These are phyloP conservation scores for Caenorhabditis latens DNA, from an alignment of 1,140 invertebrate genomes.

Conservation along the genomic window DNA sequence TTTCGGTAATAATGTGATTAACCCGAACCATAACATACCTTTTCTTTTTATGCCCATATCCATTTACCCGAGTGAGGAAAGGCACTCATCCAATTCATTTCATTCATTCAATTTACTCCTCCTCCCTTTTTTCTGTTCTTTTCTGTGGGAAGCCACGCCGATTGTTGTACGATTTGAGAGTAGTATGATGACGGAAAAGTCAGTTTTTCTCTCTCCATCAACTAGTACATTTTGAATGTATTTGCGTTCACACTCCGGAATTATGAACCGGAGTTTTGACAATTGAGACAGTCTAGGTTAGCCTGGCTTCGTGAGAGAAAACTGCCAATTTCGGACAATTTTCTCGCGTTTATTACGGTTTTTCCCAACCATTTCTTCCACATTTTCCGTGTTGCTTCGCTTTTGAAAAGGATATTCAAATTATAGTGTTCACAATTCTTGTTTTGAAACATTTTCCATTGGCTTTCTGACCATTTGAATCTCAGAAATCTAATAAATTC, in stretches of 20 bases:
- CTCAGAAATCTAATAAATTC: too few species aligned
- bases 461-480: too few species aligned
- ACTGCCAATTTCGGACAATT: conserved; percentile 27
- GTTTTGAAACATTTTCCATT: neutral
- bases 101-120: neutral
- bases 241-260: conserved; percentile 9
- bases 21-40: conserved; percentile 50
- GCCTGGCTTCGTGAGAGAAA: neutral
- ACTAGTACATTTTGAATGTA: conserved; percentile 39
- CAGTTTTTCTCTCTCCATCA: conserved; percentile 42
- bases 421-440: neutral
- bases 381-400: neutral
- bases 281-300: conserved; percentile 1
- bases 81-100: conserved; percentile 37
- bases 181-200: conserved; percentile 42
- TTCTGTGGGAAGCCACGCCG: conserved; percentile 15
- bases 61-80: neutral
- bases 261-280: neutral
- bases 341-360: conserved; percentile 46
- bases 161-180: conserved; percentile 35
- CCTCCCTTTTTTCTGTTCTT: neutral
- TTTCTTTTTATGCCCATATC: conserved; percentile 48
- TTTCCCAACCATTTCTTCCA: conserved; percentile 5
- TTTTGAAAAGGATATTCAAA: neutral
- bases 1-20: conserved; percentile 56